phyloP scores from a whole-genome alignment of 2,888 invertebrate species.

The Pomacea canaliculata region DNA sequence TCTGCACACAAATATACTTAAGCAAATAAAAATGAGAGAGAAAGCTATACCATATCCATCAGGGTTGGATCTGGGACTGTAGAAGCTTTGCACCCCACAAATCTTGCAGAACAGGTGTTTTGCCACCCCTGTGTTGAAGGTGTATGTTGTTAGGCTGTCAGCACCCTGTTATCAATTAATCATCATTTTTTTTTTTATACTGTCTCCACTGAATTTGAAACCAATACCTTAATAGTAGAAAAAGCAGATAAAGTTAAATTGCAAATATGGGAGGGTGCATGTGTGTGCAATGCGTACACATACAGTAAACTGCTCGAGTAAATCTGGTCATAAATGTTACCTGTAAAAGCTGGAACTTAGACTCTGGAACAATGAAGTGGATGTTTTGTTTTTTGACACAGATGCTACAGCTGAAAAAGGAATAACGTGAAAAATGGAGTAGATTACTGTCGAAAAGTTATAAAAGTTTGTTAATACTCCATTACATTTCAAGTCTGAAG shows the following conservation, averaged over 20 bases:
- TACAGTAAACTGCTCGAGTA: too few species aligned
- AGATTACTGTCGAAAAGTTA: too few species aligned
- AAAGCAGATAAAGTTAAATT: too few species aligned
- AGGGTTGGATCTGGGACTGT: constrained; percentile 73
- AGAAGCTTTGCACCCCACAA: constrained; percentile 74
- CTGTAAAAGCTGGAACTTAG: constrained; percentile 66
- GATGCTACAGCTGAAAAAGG: constrained; percentile 70
- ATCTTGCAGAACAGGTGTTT: constrained; percentile 72
- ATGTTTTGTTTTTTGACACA: constrained; percentile 72
- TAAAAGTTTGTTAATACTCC: too few species aligned
- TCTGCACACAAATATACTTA: too few species aligned
- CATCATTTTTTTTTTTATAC: background rate
- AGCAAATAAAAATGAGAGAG: too few species aligned
- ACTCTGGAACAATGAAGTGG: constrained; percentile 71
- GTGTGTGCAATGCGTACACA: too few species aligned
- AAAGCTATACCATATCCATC: constrained; percentile 70
- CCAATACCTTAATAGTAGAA: too few species aligned
- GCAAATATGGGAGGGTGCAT: too few species aligned
- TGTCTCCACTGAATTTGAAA: too few species aligned
- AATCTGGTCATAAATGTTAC: constrained; percentile 31
- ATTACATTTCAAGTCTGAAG: too few species aligned
- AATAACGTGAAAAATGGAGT: background rate
- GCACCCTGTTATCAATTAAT: constrained; percentile 63
- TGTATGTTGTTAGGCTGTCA: constrained; percentile 70
- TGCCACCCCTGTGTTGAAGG: constrained; percentile 71